These are phyloP conservation scores for Trachurus trachurus DNA, from an alignment of 2,797 vertebrate species.

Conservation along the genomic window DNA sequence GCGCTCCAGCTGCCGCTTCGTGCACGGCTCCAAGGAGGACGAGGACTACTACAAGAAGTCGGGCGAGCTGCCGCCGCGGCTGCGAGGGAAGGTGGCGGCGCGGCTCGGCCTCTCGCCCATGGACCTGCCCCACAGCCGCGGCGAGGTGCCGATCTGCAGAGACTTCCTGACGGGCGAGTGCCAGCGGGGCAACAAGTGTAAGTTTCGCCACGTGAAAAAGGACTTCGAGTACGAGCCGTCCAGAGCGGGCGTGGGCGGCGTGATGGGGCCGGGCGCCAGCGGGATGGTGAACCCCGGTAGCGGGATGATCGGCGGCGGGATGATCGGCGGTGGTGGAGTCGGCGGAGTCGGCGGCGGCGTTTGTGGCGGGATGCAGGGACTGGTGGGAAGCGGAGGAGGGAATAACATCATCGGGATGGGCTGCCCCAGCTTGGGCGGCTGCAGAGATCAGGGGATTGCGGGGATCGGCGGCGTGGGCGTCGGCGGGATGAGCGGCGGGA, in stretches of 20 bases:
- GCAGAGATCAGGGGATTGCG: slow-evolving; percentile 83
- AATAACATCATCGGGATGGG: slow-evolving; percentile 84
- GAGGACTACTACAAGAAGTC: slow-evolving; percentile 98
- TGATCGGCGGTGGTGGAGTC: slow-evolving; percentile 27
- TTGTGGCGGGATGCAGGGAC: slow-evolving; percentile 83
- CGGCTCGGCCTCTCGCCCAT: slow-evolving; percentile 93
- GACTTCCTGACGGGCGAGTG: slow-evolving; percentile 98
- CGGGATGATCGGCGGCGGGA: too few species aligned
- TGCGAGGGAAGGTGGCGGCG: slow-evolving; percentile 96
- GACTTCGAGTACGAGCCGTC: slow-evolving; percentile 90
- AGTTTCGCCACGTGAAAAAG: slow-evolving; percentile 95
- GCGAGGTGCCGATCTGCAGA: slow-evolving; percentile 96
- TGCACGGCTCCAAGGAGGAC: slow-evolving; percentile 97
- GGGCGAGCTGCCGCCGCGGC: slow-evolving; percentile 92
- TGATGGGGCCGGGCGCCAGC: slow-evolving; percentile 78
- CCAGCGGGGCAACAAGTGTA: slow-evolving; percentile 95
- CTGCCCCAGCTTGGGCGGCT: slow-evolving; percentile 82
- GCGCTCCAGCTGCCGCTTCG: slow-evolving; percentile 95
- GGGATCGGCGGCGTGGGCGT: slow-evolving; percentile 79
- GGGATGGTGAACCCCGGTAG: slow-evolving; percentile 80
- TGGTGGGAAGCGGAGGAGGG: slow-evolving; percentile 80
- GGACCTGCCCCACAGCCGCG: slow-evolving; percentile 94
- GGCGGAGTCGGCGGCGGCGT: slow-evolving; percentile 65
- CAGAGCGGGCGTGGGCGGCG: slow-evolving; percentile 79
- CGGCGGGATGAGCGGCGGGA: slow-evolving; percentile 75